These are phyloP conservation scores for Pogonocherus hispidulus DNA, from an alignment of 2,888 invertebrate genomes.

Conservation along the genomic window DNA sequence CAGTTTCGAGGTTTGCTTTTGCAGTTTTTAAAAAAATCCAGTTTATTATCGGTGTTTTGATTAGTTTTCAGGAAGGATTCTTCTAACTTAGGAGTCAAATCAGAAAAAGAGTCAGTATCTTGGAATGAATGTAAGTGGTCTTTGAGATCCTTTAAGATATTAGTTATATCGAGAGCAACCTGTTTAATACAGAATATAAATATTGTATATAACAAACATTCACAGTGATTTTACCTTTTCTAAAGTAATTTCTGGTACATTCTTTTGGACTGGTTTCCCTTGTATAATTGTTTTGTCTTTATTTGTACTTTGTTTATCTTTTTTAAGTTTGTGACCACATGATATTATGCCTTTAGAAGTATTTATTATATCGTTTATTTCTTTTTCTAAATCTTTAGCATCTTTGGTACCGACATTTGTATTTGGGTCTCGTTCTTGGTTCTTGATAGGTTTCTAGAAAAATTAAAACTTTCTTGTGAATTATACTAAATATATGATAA, in stretches of 20 bases:
- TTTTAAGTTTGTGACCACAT: slow-evolving; percentile 1
- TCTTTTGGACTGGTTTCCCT: not conserved
- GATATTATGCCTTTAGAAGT: not conserved
- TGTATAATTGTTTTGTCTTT: not conserved
- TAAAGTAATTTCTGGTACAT: slow-evolving; percentile 5
- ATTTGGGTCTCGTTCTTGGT: not conserved
- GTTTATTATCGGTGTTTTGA: not conserved
- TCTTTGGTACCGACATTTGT: not conserved
- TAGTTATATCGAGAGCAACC: slow-evolving; percentile 48
- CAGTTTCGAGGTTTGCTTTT: not conserved
- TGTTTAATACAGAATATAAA: slow-evolving; percentile 25
- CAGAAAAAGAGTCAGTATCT: slow-evolving; percentile 41
- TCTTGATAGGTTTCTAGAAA: not conserved
- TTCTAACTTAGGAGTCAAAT: slow-evolving; percentile 46
- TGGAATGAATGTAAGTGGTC: slow-evolving; percentile 33
- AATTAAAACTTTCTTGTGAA: not conserved
- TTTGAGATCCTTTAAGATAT: slow-evolving; percentile 37
- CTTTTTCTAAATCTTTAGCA: not conserved
- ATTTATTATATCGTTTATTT: slow-evolving; percentile 13
- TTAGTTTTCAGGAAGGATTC: slow-evolving; percentile 18
- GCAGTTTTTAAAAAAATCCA: not conserved
- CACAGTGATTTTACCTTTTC: slow-evolving; percentile 20
- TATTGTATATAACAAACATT: not conserved
- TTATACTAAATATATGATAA: not conserved
- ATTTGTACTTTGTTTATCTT: not conserved